These are phyloP conservation scores for Rhyacichthys aspro DNA, from an alignment of 2,797 vertebrate species.

Conservation along the genomic window DNA sequence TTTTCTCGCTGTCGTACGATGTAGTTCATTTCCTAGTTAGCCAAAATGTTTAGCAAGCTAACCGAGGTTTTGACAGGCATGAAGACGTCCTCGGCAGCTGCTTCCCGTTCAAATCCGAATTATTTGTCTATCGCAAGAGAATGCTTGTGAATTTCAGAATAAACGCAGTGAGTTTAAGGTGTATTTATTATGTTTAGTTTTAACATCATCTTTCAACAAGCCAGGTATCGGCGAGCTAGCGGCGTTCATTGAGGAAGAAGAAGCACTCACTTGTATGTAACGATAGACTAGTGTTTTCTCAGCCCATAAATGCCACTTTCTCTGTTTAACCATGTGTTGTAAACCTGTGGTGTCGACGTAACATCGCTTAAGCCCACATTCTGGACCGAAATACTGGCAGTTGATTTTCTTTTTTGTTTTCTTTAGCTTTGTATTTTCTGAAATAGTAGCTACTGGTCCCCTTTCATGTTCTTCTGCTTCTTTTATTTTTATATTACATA, in stretches of 20 bases:
- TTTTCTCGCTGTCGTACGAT: not conserved
- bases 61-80: slow-evolving; percentile 15
- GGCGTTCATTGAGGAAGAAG: slow-evolving; percentile 43
- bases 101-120: slow-evolving; percentile 22
- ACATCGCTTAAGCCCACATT: too few species aligned
- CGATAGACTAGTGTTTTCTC: not conserved
- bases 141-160: too few species aligned
- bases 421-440: too few species aligned
- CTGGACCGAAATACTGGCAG: too few species aligned
- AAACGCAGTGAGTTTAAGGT: not conserved
- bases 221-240: slow-evolving; percentile 25
- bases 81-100: slow-evolving; percentile 17
- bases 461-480: too few species aligned
- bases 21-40: slow-evolving; percentile 37
- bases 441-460: too few species aligned
- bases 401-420: too few species aligned
- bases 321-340: not conserved
- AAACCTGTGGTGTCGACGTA: not conserved
- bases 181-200: not conserved
- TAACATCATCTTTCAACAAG: not conserved
- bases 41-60: slow-evolving; percentile 44
- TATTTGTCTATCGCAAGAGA: not conserved
- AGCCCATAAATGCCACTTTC: not conserved
- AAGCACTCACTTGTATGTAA: slow-evolving; percentile 36
- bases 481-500: too few species aligned